A percentile compares a stretch with the other conserved stretches of the same genome.
Evolutionary conservation across 1,140 invertebrate genomes (phyloP).

Genomic region (Drosophila bifasciata): DNA sequence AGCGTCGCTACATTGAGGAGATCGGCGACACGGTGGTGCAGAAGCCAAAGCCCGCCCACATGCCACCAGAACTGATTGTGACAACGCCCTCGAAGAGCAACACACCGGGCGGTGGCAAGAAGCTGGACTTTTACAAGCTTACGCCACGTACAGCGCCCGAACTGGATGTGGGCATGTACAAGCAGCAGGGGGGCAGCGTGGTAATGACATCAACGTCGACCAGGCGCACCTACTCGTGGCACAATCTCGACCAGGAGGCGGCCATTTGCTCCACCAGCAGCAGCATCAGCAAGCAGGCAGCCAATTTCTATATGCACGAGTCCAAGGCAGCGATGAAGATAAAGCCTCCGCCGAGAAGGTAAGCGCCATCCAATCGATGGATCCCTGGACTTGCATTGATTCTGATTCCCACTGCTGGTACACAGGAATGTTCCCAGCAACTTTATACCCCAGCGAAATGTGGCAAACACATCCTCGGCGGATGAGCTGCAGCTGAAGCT

Average conservation of each 20-base stretch:
- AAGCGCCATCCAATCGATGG: neutral
- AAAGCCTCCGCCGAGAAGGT: slow-evolving; percentile 49
- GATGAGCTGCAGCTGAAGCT: slow-evolving; percentile 77
- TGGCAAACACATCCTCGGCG: slow-evolving; percentile 25
- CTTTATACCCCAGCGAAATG: slow-evolving; percentile 52
- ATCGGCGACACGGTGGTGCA: slow-evolving; percentile 70
- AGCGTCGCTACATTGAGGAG: slow-evolving; percentile 75
- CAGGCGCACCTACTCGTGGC: slow-evolving; percentile 81
- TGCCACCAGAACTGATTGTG: slow-evolving; percentile 82
- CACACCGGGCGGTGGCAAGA: slow-evolving; percentile 38
- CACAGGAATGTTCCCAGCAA: slow-evolving; percentile 51
- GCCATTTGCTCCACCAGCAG: too few species aligned
- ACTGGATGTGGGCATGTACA: slow-evolving; percentile 12
- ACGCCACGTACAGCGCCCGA: slow-evolving; percentile 62
- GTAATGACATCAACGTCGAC: slow-evolving; percentile 6
- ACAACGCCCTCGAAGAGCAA: slow-evolving; percentile 69
- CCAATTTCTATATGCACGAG: slow-evolving; percentile 37
- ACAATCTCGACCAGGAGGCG: slow-evolving; percentile 73
- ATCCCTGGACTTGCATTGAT: too few species aligned
- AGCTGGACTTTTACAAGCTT: slow-evolving; percentile 60
- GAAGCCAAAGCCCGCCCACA: slow-evolving; percentile 57
- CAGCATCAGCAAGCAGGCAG: slow-evolving; percentile 11
- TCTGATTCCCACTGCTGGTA: neutral
- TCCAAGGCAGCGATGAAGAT: slow-evolving; percentile 41
- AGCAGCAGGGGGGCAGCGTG: slow-evolving; percentile 20